A percentile compares a stretch with the other conserved stretches of the same genome.
Evolutionary conservation across 2,113 vertebrate genomes (phyloP).

Genomic region (Phrynosoma platyrhinos): DNA sequence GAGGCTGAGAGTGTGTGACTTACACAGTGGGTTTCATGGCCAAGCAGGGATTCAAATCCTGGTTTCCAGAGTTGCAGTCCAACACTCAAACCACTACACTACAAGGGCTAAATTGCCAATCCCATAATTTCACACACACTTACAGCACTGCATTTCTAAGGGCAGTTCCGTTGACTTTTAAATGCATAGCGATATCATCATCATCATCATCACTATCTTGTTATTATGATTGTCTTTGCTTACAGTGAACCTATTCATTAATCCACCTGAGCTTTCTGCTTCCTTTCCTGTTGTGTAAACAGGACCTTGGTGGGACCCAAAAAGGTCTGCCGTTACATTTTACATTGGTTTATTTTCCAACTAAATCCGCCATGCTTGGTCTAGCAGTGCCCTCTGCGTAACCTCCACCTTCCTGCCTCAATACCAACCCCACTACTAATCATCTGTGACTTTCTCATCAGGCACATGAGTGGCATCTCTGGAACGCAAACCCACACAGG

Average conservation of each 20-base stretch:
- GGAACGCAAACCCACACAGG: constrained; percentile 20
- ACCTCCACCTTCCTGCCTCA: neutral
- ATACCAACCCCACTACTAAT: neutral
- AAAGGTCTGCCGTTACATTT: too few species aligned
- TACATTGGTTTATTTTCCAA: neutral
- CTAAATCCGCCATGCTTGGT: neutral
- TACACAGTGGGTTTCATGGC: too few species aligned
- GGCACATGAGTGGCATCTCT: neutral
- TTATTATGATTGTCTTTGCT: neutral
- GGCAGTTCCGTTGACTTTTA: neutral
- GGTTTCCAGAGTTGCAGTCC: too few species aligned
- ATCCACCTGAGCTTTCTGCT: neutral
- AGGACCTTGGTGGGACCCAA: neutral
- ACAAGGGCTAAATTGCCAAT: neutral
- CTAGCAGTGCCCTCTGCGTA: neutral
- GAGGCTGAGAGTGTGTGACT: too few species aligned
- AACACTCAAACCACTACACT: too few species aligned
- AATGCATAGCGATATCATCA: neutral
- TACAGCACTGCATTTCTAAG: neutral
- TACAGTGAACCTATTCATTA: neutral
- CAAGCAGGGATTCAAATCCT: too few species aligned
- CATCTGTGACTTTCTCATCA: constrained; percentile 1
- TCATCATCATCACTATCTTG: neutral
- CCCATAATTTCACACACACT: neutral
- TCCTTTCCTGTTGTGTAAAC: neutral